Base-by-base conservation (phyloP, 2,113 vertebrate genomes). In the Lamprologus sp. region DNA sequence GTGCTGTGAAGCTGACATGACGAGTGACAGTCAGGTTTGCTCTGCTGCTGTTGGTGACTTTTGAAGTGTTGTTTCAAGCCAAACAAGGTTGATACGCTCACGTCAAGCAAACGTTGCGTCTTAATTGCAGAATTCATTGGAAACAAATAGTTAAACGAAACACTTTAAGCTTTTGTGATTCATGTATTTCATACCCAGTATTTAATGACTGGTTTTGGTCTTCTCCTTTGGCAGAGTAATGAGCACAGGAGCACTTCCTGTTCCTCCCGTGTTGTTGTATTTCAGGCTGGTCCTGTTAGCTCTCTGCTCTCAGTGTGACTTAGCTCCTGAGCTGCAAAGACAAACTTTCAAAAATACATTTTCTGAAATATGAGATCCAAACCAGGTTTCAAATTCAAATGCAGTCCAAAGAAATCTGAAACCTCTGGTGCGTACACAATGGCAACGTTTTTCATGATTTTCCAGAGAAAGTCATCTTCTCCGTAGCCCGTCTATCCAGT, bases 401-500 rank as follows among this genome's bases (percentile, higher is more conserved):
- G 21, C 14, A 73, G 68, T 26, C 68, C 37, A 45, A 17, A 73
- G 40, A 75, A 28, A 75, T 47, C 9, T 19, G 42, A 75, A 47
- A 28, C 42, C 42, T 28, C 70, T 45, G 40, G 21, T 26, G 40
- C 40, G 2, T 17, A 47, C 21, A 75, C 23, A 28, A 26, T 73
- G 68, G 40, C 6, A 15, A 75, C 0, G 3, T 75, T 75, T 75
- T 75, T 23, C n/a, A 70, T 42, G 65, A 23, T 70, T 70, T 42
- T 42, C 70, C 42, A 28, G 23, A 75, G 23, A 49, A 49, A 49
- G 40, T 7, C 70, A 28, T 49, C 70, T 49, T 12, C 23, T 47
- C 40, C 2, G 0, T 0, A 28, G 65, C 9, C 6, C 0, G 1
- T 75, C 42, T 17, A 7, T 37, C 42, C 23, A 49, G 70, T 47